Percentiles rank a stretch among this genome's conserved stretches.
These are phyloP conservation scores for Baryphthengus martii DNA, from an alignment of 2,113 vertebrate genomes.

Conservation along the genomic window DNA sequence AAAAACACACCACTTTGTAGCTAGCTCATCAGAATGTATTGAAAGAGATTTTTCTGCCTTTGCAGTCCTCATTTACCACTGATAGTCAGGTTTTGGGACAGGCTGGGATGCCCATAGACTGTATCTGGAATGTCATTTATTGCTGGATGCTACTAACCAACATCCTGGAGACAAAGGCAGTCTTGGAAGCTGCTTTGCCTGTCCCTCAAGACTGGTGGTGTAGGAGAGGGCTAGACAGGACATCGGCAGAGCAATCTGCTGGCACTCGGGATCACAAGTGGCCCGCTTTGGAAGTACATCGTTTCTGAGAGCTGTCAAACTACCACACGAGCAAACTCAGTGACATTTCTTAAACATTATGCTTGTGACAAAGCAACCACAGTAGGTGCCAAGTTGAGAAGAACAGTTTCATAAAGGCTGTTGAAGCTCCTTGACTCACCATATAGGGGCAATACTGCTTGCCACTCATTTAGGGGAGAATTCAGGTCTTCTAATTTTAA, in stretches of 20 bases:
- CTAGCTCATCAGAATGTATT: background rate
- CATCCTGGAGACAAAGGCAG: background rate
- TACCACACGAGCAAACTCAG: background rate
- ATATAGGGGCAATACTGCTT: background rate
- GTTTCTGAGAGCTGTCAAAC: background rate
- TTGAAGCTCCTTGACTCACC: background rate
- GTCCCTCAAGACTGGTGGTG: background rate
- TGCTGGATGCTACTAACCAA: accelerated
- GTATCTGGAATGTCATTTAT: background rate
- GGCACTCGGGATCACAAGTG: accelerated
- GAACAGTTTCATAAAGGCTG: background rate
- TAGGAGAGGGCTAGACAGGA: background rate
- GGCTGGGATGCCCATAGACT: background rate
- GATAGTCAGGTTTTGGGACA: background rate
- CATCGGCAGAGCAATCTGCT: background rate
- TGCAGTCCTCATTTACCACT: background rate
- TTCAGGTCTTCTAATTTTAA: background rate
- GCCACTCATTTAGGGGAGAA: background rate
- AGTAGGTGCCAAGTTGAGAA: background rate
- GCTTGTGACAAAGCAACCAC: background rate
- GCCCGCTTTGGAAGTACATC: background rate
- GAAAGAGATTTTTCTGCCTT: background rate
- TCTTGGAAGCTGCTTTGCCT: accelerated
- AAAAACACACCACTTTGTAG: background rate
- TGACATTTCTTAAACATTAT: background rate